Evolutionary conservation across 2,797 vertebrate species (phyloP).

Genomic region (Lemur catta): DNA sequence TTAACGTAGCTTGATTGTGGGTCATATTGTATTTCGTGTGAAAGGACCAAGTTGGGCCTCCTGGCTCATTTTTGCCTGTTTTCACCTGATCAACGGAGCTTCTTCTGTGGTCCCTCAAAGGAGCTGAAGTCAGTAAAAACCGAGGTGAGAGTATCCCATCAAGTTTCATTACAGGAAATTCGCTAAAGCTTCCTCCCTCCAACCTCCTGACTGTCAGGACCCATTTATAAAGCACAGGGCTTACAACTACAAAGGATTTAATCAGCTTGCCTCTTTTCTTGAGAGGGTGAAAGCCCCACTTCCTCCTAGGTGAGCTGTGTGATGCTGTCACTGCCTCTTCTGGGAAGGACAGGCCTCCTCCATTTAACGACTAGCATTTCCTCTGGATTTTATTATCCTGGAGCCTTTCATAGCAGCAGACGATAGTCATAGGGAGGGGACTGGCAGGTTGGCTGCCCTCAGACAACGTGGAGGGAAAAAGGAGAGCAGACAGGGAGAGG

Average conservation of each 20-base stretch:
- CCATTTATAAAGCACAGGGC: slow-evolving; percentile 75
- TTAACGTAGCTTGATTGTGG: neutral
- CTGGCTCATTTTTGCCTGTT: slow-evolving; percentile 42
- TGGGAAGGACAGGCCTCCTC: slow-evolving; percentile 21
- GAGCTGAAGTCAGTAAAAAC: slow-evolving; percentile 75
- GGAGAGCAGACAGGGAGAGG: neutral
- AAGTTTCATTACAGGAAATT: slow-evolving; percentile 80
- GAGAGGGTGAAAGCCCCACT: slow-evolving; percentile 70
- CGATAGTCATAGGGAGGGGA: neutral
- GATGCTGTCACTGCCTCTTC: slow-evolving; percentile 61
- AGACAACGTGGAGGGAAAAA: neutral
- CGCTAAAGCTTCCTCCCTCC: slow-evolving; percentile 78
- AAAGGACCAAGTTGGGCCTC: neutral
- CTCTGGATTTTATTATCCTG: neutral
- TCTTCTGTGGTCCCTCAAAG: slow-evolving; percentile 72
- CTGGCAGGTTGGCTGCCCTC: neutral
- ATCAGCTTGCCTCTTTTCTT: slow-evolving; percentile 78
- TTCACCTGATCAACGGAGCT: slow-evolving; percentile 54
- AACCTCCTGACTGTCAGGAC: slow-evolving; percentile 81
- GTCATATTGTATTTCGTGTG: neutral
- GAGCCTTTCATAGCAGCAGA: neutral
- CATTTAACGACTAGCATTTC: neutral
- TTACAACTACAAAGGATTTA: slow-evolving; percentile 80
- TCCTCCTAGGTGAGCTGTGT: slow-evolving; percentile 64
- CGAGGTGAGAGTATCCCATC: slow-evolving; percentile 80